A percentile compares a stretch with the other conserved stretches of the same genome.
Evolutionary conservation across 2,113 vertebrate species (phyloP).

Genomic region (Rhinoptilus africanus): DNA sequence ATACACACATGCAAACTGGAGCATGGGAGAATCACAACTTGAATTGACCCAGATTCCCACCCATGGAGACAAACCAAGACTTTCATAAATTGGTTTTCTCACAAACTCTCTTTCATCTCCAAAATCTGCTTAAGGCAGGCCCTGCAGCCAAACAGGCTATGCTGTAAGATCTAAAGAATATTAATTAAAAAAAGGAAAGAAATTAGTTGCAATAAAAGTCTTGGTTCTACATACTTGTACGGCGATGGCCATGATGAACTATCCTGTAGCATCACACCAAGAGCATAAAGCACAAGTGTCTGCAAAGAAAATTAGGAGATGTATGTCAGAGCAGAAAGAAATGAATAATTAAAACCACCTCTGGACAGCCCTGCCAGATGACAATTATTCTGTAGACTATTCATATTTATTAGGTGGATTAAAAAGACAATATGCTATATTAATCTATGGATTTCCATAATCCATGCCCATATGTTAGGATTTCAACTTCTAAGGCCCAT

Average conservation of each 20-base stretch:
- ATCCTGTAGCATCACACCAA: conserved; percentile 93
- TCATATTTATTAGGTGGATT: background rate
- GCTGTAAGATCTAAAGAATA: background rate
- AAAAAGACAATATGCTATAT: background rate
- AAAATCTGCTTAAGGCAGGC: background rate
- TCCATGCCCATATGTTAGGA: background rate
- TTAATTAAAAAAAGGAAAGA: background rate
- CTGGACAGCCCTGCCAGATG: background rate
- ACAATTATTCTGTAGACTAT: background rate
- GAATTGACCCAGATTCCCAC: background rate
- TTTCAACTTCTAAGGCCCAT: background rate
- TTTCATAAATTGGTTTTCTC: background rate
- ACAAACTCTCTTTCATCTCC: background rate
- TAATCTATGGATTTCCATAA: background rate
- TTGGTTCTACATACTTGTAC: conserved; percentile 79
- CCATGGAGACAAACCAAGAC: background rate
- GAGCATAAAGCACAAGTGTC: conserved; percentile 93
- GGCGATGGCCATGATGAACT: conserved; percentile 85
- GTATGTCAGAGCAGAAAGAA: background rate
- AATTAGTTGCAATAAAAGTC: background rate
- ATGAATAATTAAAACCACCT: background rate
- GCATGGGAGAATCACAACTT: background rate
- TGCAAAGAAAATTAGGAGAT: conserved; percentile 62
- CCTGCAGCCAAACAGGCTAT: background rate
- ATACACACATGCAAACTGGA: background rate